phyloP scores from a whole-genome alignment of 2,113 vertebrate species.

The Oriolus oriolus region DNA sequence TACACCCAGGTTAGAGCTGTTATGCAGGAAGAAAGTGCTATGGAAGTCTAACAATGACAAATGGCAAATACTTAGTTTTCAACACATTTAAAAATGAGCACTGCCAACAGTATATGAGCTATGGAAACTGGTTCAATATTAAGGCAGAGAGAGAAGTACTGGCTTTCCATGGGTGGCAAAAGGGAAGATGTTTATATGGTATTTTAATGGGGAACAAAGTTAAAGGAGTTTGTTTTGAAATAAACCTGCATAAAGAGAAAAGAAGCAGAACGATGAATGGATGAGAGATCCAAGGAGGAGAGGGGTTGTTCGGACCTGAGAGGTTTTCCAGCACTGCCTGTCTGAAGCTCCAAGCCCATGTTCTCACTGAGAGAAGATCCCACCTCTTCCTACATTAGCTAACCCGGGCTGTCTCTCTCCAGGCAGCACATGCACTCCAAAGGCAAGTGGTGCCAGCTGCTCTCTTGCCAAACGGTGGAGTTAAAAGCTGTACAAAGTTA shows the following conservation, averaged over 20 bases:
- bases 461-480: constrained; percentile 46
- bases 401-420: background rate
- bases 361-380: background rate
- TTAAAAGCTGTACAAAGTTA: constrained; percentile 59
- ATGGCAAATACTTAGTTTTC: constrained; percentile 15
- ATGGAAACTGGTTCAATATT: background rate
- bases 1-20: constrained; percentile 12
- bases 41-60: constrained; percentile 34
- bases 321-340: background rate
- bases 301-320: background rate
- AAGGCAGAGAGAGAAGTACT: background rate
- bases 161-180: background rate
- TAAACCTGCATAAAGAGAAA: background rate
- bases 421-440: background rate
- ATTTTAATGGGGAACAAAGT: background rate
- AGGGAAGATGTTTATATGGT: background rate
- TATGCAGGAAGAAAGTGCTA: constrained; percentile 28
- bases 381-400: background rate
- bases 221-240: background rate
- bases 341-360: background rate
- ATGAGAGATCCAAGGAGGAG: background rate
- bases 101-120: background rate
- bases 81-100: background rate
- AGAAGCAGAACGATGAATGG: background rate
- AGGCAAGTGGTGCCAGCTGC: constrained; percentile 36